Percentiles rank a stretch among this genome's conserved stretches.
phyloP scores from a whole-genome alignment of 2,888 invertebrate genomes.

The Ferrisia virgata region DNA sequence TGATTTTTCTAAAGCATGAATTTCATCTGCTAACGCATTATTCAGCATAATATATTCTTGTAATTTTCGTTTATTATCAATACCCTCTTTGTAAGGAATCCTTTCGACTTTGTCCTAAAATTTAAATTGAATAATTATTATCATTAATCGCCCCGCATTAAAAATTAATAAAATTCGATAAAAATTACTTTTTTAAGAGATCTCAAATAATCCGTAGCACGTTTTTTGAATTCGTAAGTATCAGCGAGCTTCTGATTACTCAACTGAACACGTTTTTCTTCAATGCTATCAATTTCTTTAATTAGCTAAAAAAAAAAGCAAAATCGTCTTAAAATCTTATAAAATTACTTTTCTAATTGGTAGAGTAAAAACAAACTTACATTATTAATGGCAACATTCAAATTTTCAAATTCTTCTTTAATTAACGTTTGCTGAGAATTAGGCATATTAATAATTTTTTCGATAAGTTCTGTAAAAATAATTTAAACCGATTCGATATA shows the following conservation, averaged over 20 bases:
- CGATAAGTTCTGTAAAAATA: constrained; percentile 27
- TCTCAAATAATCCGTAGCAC: constrained; percentile 22
- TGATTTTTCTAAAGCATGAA: constrained; percentile 50
- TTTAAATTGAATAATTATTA: not conserved
- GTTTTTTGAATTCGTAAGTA: not conserved
- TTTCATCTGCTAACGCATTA: constrained; percentile 52
- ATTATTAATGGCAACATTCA: constrained; percentile 31
- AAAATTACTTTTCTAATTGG: not conserved
- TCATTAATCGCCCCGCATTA: not conserved
- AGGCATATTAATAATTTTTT: constrained; percentile 26
- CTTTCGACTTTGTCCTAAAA: constrained; percentile 21
- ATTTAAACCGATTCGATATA: not conserved
- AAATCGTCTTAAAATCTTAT: not conserved
- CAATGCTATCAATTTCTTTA: not conserved
- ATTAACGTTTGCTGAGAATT: constrained; percentile 37
- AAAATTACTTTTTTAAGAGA: not conserved
- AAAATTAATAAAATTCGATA: not conserved
- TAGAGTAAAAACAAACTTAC: not conserved
- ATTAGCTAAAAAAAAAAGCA: constrained; percentile 18
- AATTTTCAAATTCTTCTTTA: constrained; percentile 34
- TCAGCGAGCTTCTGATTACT: not conserved
- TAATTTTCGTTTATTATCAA: constrained; percentile 26
- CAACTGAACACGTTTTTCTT: not conserved
- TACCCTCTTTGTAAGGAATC: constrained; percentile 32
- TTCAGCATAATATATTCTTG: constrained; percentile 39